phyloP scores from a whole-genome alignment of 2,797 vertebrate species.

The Carduelis carduelis region DNA sequence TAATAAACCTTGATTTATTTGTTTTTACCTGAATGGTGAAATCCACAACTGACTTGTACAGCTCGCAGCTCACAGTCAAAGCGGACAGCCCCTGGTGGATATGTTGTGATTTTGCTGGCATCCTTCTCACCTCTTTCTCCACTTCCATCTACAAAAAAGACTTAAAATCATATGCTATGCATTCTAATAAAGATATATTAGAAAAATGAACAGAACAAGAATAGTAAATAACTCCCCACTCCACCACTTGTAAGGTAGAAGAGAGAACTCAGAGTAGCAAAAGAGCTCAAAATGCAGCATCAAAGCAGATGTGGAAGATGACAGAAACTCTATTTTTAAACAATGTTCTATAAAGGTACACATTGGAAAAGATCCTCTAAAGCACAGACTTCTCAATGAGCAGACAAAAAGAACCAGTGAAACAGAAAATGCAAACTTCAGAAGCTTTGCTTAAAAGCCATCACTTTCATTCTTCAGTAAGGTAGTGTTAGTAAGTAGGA shows the following conservation, averaged over 20 bases:
- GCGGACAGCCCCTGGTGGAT: conserved; percentile 93
- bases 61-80: conserved; percentile 95
- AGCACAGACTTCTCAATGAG: not conserved
- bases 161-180: conserved; percentile 20
- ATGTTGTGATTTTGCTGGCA: conserved; percentile 98
- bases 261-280: conserved; percentile 39
- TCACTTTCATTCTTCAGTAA: not conserved
- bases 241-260: not conserved
- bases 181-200: not conserved
- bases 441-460: not conserved
- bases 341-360: not conserved
- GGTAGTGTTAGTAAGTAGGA: not conserved
- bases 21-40: conserved; percentile 94
- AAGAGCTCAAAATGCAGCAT: conserved; percentile 43
- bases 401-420: not conserved
- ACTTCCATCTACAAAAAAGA: conserved; percentile 86
- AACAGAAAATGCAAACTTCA: not conserved
- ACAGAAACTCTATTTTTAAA: conserved; percentile 11
- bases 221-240: not conserved
- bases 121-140: conserved; percentile 97
- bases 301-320: conserved; percentile 32
- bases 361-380: not conserved
- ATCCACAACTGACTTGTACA: conserved; percentile 97
- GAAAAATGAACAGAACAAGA: not conserved
- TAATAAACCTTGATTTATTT: not conserved